Conservation (phyloP, 2,797 vertebrate genomes). For the Cebuella pygmaea region DNA sequence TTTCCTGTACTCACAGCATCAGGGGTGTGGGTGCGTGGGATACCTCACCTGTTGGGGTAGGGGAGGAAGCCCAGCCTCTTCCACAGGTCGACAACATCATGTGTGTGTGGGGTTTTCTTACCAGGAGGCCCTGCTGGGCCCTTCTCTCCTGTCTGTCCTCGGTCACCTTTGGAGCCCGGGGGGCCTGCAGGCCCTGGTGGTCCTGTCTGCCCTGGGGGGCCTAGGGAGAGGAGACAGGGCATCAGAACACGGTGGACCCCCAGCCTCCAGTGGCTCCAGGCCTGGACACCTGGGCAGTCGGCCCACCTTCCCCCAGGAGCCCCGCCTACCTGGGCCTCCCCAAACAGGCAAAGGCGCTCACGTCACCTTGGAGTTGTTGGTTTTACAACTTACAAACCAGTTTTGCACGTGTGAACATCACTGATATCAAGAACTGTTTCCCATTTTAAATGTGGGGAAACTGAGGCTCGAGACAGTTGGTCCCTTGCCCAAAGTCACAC, state of each 20-base stretch:
- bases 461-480: not conserved
- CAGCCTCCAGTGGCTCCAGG: not conserved
- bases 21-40: rapidly evolving
- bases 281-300: not conserved
- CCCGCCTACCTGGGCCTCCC: rapidly evolving
- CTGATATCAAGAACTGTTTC: not conserved
- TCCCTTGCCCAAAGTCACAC: not conserved
- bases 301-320: not conserved
- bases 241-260: not conserved
- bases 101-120: constrained; percentile 60
- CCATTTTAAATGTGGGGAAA: not conserved
- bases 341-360: not conserved
- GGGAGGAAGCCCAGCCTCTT: not conserved
- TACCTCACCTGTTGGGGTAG: rapidly evolving
- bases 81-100: not conserved
- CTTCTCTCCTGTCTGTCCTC: constrained; percentile 86
- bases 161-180: constrained; percentile 89
- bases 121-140: constrained; percentile 89
- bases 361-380: rapidly evolving
- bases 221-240: constrained; percentile 67
- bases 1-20: not conserved
- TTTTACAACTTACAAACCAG: not conserved
- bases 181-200: constrained; percentile 85
- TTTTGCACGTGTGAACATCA: not conserved
- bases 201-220: constrained; percentile 89